Percentiles rank a stretch among this genome's conserved stretches.
Evolutionary conservation across 1,140 invertebrate genomes (phyloP).

Genomic region (Apocrypta bakeri): DNA sequence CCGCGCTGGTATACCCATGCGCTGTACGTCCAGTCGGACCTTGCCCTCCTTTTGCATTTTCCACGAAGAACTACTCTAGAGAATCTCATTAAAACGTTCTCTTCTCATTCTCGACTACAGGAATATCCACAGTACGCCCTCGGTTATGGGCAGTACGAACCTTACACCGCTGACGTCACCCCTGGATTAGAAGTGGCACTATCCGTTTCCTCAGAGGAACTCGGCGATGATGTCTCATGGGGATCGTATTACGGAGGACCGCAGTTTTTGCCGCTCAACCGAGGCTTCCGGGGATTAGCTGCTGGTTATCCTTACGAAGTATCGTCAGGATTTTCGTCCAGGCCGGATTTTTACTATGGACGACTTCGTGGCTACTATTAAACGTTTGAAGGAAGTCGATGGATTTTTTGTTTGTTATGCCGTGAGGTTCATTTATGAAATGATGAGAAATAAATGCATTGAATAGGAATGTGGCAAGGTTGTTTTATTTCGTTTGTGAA

Average conservation of each 20-base stretch:
- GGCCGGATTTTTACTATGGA: background rate
- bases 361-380: background rate
- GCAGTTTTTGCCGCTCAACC: no score
- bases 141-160: background rate
- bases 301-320: background rate
- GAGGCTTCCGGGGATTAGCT: background rate
- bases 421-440: no score
- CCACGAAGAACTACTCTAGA: background rate
- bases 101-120: background rate
- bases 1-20: no score
- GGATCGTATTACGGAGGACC: background rate
- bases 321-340: background rate
- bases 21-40: no score
- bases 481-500: background rate
- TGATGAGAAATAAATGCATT: no score
- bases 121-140: constrained; percentile 11
- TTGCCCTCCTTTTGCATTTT: constrained; percentile 1
- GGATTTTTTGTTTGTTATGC: no score
- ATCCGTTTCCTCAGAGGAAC: background rate
- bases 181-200: background rate
- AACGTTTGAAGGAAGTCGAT: background rate
- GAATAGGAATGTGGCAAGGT: background rate
- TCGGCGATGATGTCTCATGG: background rate
- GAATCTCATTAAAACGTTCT: background rate
- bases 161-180: background rate